Conservation (phyloP, 2,113 vertebrate species). For the Ammodytes marinus region DNA sequence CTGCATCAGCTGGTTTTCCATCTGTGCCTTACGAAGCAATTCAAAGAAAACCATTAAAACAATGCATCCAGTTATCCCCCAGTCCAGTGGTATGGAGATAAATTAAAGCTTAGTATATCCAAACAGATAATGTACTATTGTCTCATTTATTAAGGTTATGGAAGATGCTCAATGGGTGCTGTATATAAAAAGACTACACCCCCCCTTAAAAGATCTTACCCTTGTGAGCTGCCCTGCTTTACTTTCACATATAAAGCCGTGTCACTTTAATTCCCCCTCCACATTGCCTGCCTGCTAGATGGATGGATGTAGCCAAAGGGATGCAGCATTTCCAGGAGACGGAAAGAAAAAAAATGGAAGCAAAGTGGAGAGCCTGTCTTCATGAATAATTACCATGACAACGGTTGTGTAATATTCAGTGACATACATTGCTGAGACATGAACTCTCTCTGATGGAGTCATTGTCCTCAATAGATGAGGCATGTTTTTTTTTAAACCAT, state of each 20-base stretch:
- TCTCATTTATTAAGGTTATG: conserved; percentile 25
- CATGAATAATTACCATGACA: conserved; percentile 55
- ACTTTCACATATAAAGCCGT: conserved; percentile 67
- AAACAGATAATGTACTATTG: background rate
- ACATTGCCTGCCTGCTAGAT: conserved; percentile 20
- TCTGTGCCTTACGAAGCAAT: conserved; percentile 52
- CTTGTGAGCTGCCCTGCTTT: conserved; percentile 78
- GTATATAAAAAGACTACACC: conserved; percentile 63
- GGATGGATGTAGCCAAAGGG: conserved; percentile 51
- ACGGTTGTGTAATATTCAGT: conserved; percentile 22
- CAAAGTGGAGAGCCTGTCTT: conserved; percentile 19
- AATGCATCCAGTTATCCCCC: conserved; percentile 21
- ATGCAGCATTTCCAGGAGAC: conserved; percentile 55
- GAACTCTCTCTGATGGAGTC: conserved; percentile 33
- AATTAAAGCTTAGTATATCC: conserved; percentile 7
- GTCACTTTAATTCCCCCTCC: conserved; percentile 76
- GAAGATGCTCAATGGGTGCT: conserved; percentile 17
- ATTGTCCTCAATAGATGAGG: conserved; percentile 31
- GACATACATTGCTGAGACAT: conserved; percentile 41
- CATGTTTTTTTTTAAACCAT: conserved; percentile 11
- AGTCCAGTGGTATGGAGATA: conserved; percentile 1
- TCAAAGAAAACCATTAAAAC: conserved; percentile 21
- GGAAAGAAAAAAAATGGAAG: conserved; percentile 15
- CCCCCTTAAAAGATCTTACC: conserved; percentile 65
- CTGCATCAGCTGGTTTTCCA: conserved; percentile 72